Evolutionary conservation across 1,140 invertebrate genomes (phyloP), one percentile per base, ranked within the genome.

Genomic region (Drosophila nigromelanica): DNA sequence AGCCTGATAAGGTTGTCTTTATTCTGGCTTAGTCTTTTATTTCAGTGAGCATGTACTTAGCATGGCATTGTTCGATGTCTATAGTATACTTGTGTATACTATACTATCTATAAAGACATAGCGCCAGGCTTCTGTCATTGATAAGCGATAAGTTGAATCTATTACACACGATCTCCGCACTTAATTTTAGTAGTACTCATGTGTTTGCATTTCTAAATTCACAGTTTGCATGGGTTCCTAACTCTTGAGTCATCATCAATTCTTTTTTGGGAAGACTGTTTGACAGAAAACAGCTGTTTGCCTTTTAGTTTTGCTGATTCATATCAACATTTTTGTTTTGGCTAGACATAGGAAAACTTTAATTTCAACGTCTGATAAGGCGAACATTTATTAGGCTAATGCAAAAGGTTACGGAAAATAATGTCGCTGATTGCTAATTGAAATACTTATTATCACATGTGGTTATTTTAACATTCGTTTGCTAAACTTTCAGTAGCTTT

Each of bases 301-400:
- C 62, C 47, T 12, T 51, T 48, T 43, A 30, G 39, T 70, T 27
- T 55, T 55, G 37, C 40, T 72, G 58, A 59, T 56, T 66, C 64
- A 68, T 70, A 74, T 59, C 42, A 52, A 43, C 35, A 42, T 30
- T 48, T 77, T 37, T 55, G 48, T 60, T 67, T 81, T 18, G 74
- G 50, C 78, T 62, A 86, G 81, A 80, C 81, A 48, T 51, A 43
- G 43, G 40, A 51, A 47, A 85, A 85, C 76, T 80, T 63, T 39
- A 64, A 75, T 72, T 74, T 78, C 82, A 77, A 56, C 70, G 62
- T 7, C 62, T 76, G 81, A 81, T 85, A 85, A 85, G 78, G 58
- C 3, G 35, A 56, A 50, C 63, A 80, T 80, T 70, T 75, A 52
- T 54, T 74, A 12, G 39, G 33, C 12, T 12, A 61, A 52, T 73